Conservation (phyloP, 2,888 invertebrate genomes). For the Brachyptera risi region DNA sequence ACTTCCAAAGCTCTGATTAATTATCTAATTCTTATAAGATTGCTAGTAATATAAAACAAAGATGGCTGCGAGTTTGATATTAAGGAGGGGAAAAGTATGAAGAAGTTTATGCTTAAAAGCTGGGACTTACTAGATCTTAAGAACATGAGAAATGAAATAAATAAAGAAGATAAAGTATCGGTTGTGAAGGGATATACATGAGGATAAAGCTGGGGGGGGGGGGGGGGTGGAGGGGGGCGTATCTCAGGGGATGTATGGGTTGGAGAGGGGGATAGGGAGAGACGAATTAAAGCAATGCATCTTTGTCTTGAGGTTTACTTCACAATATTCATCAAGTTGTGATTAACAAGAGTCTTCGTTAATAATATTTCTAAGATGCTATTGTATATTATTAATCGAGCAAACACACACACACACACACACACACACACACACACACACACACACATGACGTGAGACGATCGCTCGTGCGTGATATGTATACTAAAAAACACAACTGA, state of each 20-base stretch:
- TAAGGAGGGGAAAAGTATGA: constrained; percentile 17
- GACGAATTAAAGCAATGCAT: constrained; percentile 32
- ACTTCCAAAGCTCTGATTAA: constrained; percentile 26
- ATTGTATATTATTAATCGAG: too few relatives aligned
- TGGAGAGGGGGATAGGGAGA: constrained; percentile 27
- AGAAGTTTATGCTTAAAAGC: constrained; percentile 22
- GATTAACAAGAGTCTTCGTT: constrained; percentile 19
- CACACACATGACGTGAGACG: too few relatives aligned
- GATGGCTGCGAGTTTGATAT: constrained; percentile 8
- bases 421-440: too few relatives aligned
- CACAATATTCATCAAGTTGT: constrained; percentile 24
- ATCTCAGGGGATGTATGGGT: constrained; percentile 18
- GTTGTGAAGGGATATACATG: constrained; percentile 16
- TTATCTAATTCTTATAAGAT: constrained; percentile 32
- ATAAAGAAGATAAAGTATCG: constrained; percentile 32
- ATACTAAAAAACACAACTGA: too few relatives aligned
- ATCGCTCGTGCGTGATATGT: too few relatives aligned
- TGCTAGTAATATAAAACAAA: neutral
- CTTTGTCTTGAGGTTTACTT: constrained; percentile 26
- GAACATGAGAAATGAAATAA: constrained; percentile 27
- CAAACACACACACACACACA: too few relatives aligned
- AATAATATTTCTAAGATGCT: neutral
- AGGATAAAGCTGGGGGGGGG: neutral
- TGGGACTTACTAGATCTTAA: neutral
- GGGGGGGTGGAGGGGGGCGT: neutral